phyloP scores from a whole-genome alignment of 2,113 vertebrate species.

The Ailurus styani region DNA sequence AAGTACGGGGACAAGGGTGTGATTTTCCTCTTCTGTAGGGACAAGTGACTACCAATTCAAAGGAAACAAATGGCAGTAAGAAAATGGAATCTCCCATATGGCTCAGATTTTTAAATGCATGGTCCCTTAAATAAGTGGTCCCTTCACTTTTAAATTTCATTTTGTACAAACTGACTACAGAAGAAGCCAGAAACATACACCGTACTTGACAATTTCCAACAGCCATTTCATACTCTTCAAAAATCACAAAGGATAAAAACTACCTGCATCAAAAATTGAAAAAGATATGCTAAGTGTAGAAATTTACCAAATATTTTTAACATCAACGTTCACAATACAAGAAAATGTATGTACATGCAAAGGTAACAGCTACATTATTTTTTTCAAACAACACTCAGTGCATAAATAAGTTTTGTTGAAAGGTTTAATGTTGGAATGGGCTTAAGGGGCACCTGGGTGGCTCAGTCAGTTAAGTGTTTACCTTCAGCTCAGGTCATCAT shows the following conservation, averaged over 20 bases:
- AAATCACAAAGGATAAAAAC: background rate
- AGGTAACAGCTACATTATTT: background rate
- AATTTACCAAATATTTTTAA: background rate
- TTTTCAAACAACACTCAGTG: background rate
- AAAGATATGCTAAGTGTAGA: background rate
- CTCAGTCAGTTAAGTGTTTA: background rate
- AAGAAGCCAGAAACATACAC: background rate
- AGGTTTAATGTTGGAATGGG: background rate
- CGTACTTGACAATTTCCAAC: background rate
- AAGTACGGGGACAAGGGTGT: constrained; percentile 50
- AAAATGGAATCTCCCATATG: background rate
- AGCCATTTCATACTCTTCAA: background rate
- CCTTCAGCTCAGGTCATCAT: background rate
- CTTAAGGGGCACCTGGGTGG: background rate
- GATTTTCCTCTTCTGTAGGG: constrained; percentile 60
- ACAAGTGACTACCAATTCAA: constrained; percentile 22
- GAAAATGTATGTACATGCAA: background rate
- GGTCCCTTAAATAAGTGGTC: background rate
- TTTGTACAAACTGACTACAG: background rate
- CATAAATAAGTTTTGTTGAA: background rate
- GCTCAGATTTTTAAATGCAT: background rate
- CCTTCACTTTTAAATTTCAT: background rate
- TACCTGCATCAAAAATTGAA: background rate
- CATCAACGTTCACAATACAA: background rate
- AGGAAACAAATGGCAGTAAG: constrained; percentile 31